Conservation (phyloP, 2,797 vertebrate genomes). For the Scyliorhinus canicula region DNA sequence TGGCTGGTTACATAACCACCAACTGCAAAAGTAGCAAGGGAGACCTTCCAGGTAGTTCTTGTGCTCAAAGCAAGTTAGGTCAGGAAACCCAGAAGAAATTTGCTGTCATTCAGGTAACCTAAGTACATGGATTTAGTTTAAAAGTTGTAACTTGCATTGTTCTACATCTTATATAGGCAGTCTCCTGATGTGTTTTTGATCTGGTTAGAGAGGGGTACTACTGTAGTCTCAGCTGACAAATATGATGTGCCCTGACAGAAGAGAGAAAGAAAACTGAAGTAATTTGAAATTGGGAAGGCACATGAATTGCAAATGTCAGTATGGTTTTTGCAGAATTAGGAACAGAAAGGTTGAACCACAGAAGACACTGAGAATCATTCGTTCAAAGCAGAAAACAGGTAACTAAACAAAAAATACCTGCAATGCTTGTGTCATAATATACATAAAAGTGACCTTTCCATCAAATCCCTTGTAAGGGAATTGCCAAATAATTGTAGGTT, state of each 20-base stretch:
- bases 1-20: neutral
- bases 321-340: neutral
- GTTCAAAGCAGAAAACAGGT: neutral
- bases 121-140: neutral
- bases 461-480: too few relatives aligned
- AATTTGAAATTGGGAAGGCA: neutral
- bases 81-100: neutral
- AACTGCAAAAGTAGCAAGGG: neutral
- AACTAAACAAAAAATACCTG: neutral
- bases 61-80: neutral
- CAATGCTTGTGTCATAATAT: neutral
- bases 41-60: neutral
- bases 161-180: neutral
- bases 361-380: neutral
- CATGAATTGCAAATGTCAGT: neutral
- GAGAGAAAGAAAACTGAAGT: neutral
- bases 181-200: neutral
- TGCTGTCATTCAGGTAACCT: neutral
- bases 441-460: neutral
- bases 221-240: neutral
- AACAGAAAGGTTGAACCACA: neutral
- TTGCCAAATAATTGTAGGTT: neutral
- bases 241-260: neutral
- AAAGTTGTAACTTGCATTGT: neutral
- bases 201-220: neutral